A percentile compares a stretch with the other conserved stretches of the same genome.
These are phyloP conservation scores for Scleropages formosus DNA, from an alignment of 2,797 vertebrate genomes.

Conservation along the genomic window DNA sequence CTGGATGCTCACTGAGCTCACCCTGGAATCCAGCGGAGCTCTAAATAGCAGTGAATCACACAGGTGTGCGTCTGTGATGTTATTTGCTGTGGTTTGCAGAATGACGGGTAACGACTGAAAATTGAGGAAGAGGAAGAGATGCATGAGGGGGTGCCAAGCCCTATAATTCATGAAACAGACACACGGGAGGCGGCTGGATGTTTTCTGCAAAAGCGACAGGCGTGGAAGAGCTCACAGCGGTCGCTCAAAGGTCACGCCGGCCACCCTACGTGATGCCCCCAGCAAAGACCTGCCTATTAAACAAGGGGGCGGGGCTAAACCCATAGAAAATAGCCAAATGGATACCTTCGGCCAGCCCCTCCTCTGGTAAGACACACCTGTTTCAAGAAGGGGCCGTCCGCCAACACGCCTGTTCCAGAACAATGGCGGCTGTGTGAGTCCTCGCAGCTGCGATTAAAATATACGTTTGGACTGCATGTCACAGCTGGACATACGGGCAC, in stretches of 20 bases:
- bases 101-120: neutral
- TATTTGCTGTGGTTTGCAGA: neutral
- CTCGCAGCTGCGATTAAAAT: neutral
- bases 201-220: too few species aligned
- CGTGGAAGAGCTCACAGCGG: too few species aligned
- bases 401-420: neutral
- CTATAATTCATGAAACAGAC: neutral
- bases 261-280: too few species aligned
- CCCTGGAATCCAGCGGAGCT: conserved; percentile 11
- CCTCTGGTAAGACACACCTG: conserved; percentile 8
- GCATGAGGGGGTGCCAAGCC: neutral
- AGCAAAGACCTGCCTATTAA: too few species aligned
- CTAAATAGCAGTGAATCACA: neutral
- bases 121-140: neutral
- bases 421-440: neutral
- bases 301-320: neutral
- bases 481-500: neutral
- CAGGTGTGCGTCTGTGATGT: conserved; percentile 8
- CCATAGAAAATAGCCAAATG: neutral
- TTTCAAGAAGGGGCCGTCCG: neutral
- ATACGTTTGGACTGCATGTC: neutral
- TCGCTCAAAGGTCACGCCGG: too few species aligned
- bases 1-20: neutral
- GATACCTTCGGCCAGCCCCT: neutral
- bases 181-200: neutral